Conservation (phyloP, 2,113 vertebrate genomes). For the Speoplatyrhinus poulsoni region DNA sequence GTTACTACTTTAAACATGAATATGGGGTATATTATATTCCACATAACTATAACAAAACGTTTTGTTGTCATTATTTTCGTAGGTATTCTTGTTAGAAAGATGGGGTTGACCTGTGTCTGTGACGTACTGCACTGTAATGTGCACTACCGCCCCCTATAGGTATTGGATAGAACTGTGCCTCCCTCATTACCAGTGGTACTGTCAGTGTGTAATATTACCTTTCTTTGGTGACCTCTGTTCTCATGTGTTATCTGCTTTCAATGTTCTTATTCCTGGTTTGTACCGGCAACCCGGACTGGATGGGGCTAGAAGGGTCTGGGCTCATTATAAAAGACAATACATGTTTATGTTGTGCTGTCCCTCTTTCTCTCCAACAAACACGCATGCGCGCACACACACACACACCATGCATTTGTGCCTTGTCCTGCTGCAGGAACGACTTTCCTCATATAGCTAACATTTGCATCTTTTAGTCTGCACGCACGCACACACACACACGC, state of each 20-base stretch:
- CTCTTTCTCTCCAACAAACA: slow-evolving; percentile 9
- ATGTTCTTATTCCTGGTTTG: slow-evolving; percentile 28
- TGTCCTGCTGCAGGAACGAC: slow-evolving; percentile 62
- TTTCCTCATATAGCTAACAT: slow-evolving; percentile 44
- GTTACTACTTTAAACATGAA: slow-evolving; percentile 9
- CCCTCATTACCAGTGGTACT: neutral
- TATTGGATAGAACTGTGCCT: slow-evolving; percentile 30
- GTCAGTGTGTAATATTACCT: slow-evolving; percentile 3
- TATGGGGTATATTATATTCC: slow-evolving; percentile 20
- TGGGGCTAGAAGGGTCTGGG: slow-evolving; percentile 7
- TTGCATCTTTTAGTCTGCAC: slow-evolving; percentile 1
- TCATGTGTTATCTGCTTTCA: slow-evolving; percentile 11
- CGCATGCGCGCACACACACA: slow-evolving; percentile 11
- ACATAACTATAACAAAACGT: neutral
- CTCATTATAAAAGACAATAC: slow-evolving; percentile 13
- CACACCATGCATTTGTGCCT: slow-evolving; percentile 71
- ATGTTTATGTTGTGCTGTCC: slow-evolving; percentile 6
- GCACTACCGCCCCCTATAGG: slow-evolving; percentile 15
- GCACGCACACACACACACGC: slow-evolving; percentile 10
- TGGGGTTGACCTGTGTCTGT: neutral
- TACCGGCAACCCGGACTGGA: slow-evolving; percentile 28
- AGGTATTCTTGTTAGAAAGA: neutral
- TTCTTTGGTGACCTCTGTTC: slow-evolving; percentile 4
- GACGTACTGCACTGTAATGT: neutral
- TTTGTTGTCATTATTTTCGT: slow-evolving; percentile 1